A percentile compares a stretch with the other conserved stretches of the same genome.
These are phyloP conservation scores for Archilochus colubris DNA, from an alignment of 2,113 vertebrate species.

Conservation along the genomic window DNA sequence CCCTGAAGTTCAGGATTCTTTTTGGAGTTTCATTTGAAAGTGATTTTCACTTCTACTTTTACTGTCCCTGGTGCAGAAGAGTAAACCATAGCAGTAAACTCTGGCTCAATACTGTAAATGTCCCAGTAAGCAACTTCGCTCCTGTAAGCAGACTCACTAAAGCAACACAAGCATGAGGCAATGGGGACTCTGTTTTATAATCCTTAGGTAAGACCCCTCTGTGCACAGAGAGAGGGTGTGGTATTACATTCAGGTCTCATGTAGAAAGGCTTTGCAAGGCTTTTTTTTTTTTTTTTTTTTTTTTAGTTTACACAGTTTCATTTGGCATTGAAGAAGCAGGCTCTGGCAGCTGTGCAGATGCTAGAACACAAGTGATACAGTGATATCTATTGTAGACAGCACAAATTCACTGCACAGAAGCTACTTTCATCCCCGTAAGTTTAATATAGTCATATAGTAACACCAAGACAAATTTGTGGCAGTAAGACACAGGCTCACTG, in stretches of 20 bases:
- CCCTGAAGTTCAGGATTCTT: not conserved
- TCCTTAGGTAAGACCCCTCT: not conserved
- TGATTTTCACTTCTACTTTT: not conserved
- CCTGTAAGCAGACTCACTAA: not conserved
- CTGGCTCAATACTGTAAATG: not conserved
- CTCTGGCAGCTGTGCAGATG: not conserved
- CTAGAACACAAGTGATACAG: not conserved
- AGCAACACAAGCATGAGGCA: not conserved
- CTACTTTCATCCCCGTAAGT: not conserved
- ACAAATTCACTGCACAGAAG: not conserved
- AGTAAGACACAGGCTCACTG: not conserved
- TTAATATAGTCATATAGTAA: not conserved
- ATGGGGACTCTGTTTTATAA: not conserved
- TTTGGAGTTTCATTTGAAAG: not conserved
- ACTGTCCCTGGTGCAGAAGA: not conserved
- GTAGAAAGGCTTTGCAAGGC: not conserved
- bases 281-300: not conserved
- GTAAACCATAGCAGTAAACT: not conserved
- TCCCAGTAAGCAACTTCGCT: not conserved
- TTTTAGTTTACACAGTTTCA: not conserved
- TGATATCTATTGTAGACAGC: not conserved
- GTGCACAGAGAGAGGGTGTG: not conserved
- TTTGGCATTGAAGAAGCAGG: not conserved
- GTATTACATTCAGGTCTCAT: not conserved
- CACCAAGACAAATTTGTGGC: not conserved